A percentile compares a stretch with the other conserved stretches of the same genome.
These are phyloP conservation scores for Eristalis arbustorum DNA, from an alignment of 2,888 invertebrate species.

Conservation along the genomic window DNA sequence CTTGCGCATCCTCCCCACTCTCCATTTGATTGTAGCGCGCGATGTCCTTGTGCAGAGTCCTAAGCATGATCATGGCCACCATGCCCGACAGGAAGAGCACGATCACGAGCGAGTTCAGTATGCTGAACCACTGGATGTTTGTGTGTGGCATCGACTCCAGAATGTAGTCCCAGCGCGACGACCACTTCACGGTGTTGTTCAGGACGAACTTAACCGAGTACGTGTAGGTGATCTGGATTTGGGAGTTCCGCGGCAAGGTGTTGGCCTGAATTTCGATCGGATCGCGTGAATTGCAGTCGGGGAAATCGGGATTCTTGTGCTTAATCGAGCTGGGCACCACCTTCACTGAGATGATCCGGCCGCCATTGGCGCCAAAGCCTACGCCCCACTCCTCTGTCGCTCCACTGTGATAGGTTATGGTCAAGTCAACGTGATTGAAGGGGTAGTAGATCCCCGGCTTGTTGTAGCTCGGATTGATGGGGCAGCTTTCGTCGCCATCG, in stretches of 20 bases:
- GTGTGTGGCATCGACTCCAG: slow-evolving; percentile 98
- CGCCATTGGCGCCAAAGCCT: slow-evolving; percentile 89
- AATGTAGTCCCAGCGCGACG: slow-evolving; percentile 99
- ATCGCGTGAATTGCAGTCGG: slow-evolving; percentile 82
- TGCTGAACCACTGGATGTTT: slow-evolving; percentile 99
- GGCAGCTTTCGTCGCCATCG: slow-evolving; percentile 82
- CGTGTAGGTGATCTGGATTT: slow-evolving; percentile 88
- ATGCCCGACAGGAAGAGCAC: slow-evolving; percentile 98
- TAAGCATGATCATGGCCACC: slow-evolving; percentile 99
- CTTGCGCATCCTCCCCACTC: slow-evolving; percentile 94
- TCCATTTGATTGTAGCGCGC: slow-evolving; percentile 98
- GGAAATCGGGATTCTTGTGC: slow-evolving; percentile 80
- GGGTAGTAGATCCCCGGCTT: slow-evolving; percentile 91
- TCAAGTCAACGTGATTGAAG: slow-evolving; percentile 98
- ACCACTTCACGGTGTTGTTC: slow-evolving; percentile 96
- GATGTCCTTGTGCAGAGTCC: slow-evolving; percentile 98
- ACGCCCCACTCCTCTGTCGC: slow-evolving; percentile 92
- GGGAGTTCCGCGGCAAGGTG: slow-evolving; percentile 80
- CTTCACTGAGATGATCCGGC: slow-evolving; percentile 92
- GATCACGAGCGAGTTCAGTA: slow-evolving; percentile 98
- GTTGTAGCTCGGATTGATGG: slow-evolving; percentile 83
- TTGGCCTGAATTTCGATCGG: slow-evolving; percentile 87
- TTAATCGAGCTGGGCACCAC: slow-evolving; percentile 84
- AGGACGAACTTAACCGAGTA: slow-evolving; percentile 91
- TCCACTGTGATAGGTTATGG: slow-evolving; percentile 96